A percentile compares a stretch with the other conserved stretches of the same genome.
These are phyloP conservation scores for Rallus crepitans DNA, from an alignment of 2,797 vertebrate genomes.

Conservation along the genomic window DNA sequence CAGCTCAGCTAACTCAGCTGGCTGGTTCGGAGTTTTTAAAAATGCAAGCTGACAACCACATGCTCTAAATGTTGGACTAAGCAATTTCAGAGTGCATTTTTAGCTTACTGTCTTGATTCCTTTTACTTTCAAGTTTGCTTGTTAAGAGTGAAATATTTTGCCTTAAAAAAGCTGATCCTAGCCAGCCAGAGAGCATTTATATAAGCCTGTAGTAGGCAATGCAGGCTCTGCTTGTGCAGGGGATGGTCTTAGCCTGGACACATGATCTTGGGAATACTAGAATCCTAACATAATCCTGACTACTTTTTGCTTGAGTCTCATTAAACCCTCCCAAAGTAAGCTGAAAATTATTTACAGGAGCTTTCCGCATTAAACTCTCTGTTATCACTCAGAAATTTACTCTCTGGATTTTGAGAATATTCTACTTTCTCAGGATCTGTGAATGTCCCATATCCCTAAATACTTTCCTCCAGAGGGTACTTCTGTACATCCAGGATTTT, in stretches of 20 bases:
- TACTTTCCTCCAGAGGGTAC: neutral
- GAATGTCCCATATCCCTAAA: neutral
- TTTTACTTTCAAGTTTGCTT: neutral
- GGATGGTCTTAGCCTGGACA: neutral
- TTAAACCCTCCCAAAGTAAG: neutral
- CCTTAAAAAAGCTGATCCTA: neutral
- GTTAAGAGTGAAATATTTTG: neutral
- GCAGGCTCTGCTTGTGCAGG: neutral
- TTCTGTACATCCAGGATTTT: neutral
- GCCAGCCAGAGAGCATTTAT: neutral
- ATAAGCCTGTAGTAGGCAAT: neutral
- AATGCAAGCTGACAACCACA: slow-evolving; percentile 21
- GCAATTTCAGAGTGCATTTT: slow-evolving; percentile 26
- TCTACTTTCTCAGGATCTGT: neutral
- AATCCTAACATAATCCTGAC: neutral
- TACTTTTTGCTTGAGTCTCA: neutral
- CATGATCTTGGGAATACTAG: neutral
- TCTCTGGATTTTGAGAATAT: neutral
- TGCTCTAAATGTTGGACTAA: slow-evolving; percentile 17
- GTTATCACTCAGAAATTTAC: neutral
- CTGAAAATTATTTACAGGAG: neutral
- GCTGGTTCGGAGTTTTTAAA: neutral
- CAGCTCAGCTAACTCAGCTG: slow-evolving; percentile 39
- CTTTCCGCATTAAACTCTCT: neutral
- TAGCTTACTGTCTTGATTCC: neutral